Percentiles rank a stretch among this genome's conserved stretches.
These are phyloP conservation scores for Regulus satrapa DNA, from an alignment of 2,113 vertebrate genomes.

Conservation along the genomic window DNA sequence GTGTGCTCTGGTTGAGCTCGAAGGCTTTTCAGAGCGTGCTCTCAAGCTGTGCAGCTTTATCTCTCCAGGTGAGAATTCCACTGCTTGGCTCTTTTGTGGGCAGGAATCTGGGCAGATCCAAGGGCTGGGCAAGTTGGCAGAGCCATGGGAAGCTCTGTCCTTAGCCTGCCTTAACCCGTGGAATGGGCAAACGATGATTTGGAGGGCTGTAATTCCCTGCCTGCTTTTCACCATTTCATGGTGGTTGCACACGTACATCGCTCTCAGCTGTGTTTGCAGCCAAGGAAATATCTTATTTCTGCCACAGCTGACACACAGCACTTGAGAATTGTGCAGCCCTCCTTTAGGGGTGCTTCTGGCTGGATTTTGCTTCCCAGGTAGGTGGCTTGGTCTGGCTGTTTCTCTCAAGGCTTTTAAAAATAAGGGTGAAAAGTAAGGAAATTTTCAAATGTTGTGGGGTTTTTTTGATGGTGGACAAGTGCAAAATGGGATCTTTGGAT, in stretches of 20 bases:
- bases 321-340: background rate
- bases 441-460: background rate
- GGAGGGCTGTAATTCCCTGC: constrained; percentile 29
- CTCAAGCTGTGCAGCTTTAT: background rate
- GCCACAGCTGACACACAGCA: constrained; percentile 38
- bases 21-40: background rate
- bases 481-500: background rate
- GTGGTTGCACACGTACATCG: background rate
- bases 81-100: background rate
- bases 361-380: constrained; percentile 46
- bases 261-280: constrained; percentile 61
- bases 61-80: constrained; percentile 4
- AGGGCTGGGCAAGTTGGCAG: background rate
- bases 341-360: background rate
- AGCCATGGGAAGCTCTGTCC: background rate
- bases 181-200: background rate
- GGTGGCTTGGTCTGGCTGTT: background rate
- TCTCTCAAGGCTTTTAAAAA: background rate
- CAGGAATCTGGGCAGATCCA: background rate
- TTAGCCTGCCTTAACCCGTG: background rate
- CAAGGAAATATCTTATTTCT: constrained; percentile 45
- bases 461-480: background rate
- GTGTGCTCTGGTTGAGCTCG: background rate
- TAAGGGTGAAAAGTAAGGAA: background rate
- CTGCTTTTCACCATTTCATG: constrained; percentile 10